These are phyloP conservation scores for Acleris laterana DNA, from an alignment of 2,888 invertebrate species.

Conservation along the genomic window DNA sequence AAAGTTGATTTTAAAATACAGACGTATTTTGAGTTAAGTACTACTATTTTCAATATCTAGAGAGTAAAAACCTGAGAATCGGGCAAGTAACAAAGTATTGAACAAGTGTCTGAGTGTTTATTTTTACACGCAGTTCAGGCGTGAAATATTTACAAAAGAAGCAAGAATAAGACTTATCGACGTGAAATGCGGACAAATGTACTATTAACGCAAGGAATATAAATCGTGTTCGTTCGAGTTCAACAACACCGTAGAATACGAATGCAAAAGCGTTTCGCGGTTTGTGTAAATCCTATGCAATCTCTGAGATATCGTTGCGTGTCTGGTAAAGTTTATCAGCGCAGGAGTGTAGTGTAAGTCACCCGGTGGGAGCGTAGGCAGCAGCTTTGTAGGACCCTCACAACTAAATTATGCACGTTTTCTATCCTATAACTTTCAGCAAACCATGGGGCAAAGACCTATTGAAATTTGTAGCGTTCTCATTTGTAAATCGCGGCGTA, in stretches of 20 bases:
- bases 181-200: not conserved
- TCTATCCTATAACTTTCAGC: constrained; percentile 17
- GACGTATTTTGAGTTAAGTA: too few relatives aligned
- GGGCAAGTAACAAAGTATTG: too few relatives aligned
- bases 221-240: constrained; percentile 22
- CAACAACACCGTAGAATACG: constrained; percentile 17
- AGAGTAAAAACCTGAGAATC: too few relatives aligned
- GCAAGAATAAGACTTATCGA: too few relatives aligned
- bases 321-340: constrained; percentile 48
- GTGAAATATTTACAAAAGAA: too few relatives aligned
- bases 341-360: constrained; percentile 41
- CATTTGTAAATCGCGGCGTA: constrained; percentile 9
- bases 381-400: constrained; percentile 57
- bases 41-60: too few relatives aligned
- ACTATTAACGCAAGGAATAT: constrained; percentile 21
- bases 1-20: too few relatives aligned
- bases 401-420: constrained; percentile 51
- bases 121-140: too few relatives aligned
- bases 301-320: constrained; percentile 43
- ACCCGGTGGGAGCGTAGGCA: constrained; percentile 44
- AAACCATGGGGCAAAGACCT: constrained; percentile 13
- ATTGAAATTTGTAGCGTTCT: constrained; percentile 18
- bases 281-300: constrained; percentile 15
- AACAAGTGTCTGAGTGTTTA: too few relatives aligned
- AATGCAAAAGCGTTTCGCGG: constrained; percentile 2